Evolutionary conservation across 2,888 invertebrate genomes (phyloP).

Genomic region (Rutpela maculata): DNA sequence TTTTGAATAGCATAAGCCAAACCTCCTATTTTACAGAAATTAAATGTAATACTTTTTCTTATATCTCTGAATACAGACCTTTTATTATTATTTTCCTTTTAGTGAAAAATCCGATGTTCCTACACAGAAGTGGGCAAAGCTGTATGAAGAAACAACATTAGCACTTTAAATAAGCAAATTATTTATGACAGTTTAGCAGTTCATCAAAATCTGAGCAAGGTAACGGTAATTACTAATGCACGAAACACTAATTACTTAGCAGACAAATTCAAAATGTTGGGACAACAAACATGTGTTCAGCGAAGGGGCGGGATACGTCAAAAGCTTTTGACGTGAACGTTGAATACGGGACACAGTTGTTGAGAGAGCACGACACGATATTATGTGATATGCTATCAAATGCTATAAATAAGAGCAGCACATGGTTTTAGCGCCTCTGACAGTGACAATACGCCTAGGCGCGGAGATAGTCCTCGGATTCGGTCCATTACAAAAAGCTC

Average conservation of each 20-base stretch:
- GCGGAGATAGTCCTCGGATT: slow-evolving; percentile 32
- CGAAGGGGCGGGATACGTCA: slow-evolving; percentile 37
- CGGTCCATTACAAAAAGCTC: slow-evolving; percentile 41
- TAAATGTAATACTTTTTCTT: too few species aligned
- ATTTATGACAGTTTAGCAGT: not conserved
- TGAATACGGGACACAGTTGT: slow-evolving; percentile 35
- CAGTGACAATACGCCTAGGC: slow-evolving; percentile 34
- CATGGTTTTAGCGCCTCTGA: slow-evolving; percentile 45
- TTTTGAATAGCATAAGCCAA: too few species aligned
- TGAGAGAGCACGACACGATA: slow-evolving; percentile 33
- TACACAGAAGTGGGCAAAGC: too few species aligned
- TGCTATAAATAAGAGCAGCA: slow-evolving; percentile 54
- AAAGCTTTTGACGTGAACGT: slow-evolving; percentile 45
- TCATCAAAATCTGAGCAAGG: slow-evolving; percentile 12
- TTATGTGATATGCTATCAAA: slow-evolving; percentile 52
- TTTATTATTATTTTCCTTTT: too few species aligned
- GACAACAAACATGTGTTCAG: slow-evolving; percentile 47
- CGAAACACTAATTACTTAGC: slow-evolving; percentile 47
- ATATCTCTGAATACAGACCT: too few species aligned
- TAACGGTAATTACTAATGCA: slow-evolving; percentile 27
- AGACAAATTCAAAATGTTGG: slow-evolving; percentile 29
- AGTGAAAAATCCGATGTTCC: too few species aligned
- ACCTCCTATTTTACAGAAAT: too few species aligned
- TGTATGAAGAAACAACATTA: too few species aligned
- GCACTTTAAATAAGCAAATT: too few species aligned